phyloP scores from a whole-genome alignment of 2,113 vertebrate species.

The Actenoides lindsayi region DNA sequence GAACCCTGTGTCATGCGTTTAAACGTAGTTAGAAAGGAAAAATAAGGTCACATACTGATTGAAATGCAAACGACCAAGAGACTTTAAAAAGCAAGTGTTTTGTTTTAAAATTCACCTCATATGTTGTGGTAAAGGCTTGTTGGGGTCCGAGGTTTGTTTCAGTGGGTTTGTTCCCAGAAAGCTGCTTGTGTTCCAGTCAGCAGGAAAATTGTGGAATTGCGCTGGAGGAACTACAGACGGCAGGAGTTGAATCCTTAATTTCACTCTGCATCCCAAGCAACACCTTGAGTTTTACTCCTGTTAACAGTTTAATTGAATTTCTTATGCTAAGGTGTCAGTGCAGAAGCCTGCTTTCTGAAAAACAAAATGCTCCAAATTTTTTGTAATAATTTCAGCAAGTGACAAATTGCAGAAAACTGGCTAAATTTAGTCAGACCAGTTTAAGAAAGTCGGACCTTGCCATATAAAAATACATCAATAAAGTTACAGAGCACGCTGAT shows the following conservation, averaged over 20 bases:
- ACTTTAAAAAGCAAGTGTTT: background rate
- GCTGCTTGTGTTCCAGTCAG: background rate
- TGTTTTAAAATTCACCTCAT: background rate
- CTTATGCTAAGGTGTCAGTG: background rate
- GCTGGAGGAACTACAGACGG: background rate
- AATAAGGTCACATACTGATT: fast-evolving
- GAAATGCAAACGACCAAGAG: background rate
- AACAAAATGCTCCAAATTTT: background rate
- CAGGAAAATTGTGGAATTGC: background rate
- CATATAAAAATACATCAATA: background rate
- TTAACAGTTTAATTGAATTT: background rate
- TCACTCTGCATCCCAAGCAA: background rate
- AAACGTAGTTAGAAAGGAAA: background rate
- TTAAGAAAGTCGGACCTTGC: background rate
- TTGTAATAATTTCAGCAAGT: background rate
- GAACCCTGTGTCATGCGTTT: fast-evolving
- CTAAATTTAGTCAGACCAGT: background rate
- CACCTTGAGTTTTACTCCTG: background rate
- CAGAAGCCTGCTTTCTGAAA: background rate
- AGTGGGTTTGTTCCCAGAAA: background rate
- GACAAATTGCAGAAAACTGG: background rate
- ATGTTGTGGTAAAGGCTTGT: background rate
- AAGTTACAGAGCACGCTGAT: background rate
- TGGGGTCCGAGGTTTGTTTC: background rate
- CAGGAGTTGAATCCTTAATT: background rate